Evolutionary conservation across 2,113 vertebrate species (phyloP).

Genomic region (Panurus biarmicus): DNA sequence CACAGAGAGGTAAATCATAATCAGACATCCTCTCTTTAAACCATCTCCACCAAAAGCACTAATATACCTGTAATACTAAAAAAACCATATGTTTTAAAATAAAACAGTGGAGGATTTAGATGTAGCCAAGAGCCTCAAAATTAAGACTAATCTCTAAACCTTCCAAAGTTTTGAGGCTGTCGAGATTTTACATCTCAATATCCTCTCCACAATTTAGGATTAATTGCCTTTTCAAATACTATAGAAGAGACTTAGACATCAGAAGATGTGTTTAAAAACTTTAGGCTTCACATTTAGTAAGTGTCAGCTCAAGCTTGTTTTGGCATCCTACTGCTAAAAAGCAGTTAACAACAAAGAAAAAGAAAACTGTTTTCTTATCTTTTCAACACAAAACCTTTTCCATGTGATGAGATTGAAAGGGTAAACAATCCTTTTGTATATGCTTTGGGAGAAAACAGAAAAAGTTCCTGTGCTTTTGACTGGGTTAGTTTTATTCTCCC

Average conservation of each 20-base stretch:
- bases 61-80: not conserved
- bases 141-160: not conserved
- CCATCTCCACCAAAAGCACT: not conserved
- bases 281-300: not conserved
- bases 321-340: not conserved
- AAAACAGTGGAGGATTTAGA: not conserved
- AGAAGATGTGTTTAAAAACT: not conserved
- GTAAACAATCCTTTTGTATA: not conserved
- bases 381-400: not conserved
- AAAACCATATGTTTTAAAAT: accelerated
- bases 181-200: not conserved
- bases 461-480: not conserved
- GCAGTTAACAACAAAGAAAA: not conserved
- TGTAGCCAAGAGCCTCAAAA: not conserved
- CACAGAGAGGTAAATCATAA: not conserved
- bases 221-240: not conserved
- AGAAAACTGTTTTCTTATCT: not conserved
- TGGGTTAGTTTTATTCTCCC: not conserved
- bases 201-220: not conserved
- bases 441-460: not conserved
- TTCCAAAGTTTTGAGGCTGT: not conserved
- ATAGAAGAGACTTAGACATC: not conserved
- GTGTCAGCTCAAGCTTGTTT: not conserved
- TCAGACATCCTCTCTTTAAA: not conserved
- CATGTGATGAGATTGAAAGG: not conserved